Evolutionary conservation across 2,888 invertebrate species (phyloP).

Genomic region (Atherix ibis): DNA sequence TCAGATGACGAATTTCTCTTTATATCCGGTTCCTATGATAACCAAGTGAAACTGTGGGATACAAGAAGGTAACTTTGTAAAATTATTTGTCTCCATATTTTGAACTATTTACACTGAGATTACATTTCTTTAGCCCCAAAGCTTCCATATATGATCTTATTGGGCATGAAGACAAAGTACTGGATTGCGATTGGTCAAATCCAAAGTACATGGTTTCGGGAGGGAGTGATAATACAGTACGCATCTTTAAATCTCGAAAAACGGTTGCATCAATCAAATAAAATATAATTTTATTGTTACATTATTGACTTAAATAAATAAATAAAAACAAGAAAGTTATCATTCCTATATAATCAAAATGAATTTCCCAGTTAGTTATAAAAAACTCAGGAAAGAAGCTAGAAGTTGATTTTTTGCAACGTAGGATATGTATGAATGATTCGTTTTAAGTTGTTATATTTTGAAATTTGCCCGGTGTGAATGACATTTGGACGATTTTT

Average conservation of each 20-base stretch:
- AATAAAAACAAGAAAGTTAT: too few species aligned
- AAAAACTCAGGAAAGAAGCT: too few species aligned
- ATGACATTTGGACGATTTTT: too few species aligned
- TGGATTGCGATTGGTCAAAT: constrained; percentile 90
- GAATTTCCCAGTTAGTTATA: too few species aligned
- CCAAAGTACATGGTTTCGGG: constrained; percentile 77
- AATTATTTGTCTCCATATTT: constrained; percentile 13
- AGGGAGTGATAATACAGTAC: constrained; percentile 81
- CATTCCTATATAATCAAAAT: too few species aligned
- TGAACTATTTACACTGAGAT: constrained; percentile 4
- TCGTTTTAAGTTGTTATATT: too few species aligned
- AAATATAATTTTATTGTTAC: too few species aligned
- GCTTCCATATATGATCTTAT: constrained; percentile 82
- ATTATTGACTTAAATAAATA: too few species aligned
- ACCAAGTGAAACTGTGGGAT: constrained; percentile 90
- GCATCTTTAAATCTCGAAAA: constrained; percentile 62
- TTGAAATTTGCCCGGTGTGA: too few species aligned
- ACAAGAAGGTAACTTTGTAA: constrained; percentile 50
- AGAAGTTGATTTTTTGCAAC: too few species aligned
- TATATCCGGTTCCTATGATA: constrained; percentile 85
- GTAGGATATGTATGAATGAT: too few species aligned
- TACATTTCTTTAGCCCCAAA: constrained; percentile 55
- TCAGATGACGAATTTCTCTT: constrained; percentile 66
- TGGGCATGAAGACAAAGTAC: constrained; percentile 86
- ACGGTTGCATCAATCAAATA: too few species aligned